A percentile compares a stretch with the other conserved stretches of the same genome.
Evolutionary conservation across 2,888 invertebrate genomes (phyloP).

Genomic region (Bembecia ichneumoniformis): DNA sequence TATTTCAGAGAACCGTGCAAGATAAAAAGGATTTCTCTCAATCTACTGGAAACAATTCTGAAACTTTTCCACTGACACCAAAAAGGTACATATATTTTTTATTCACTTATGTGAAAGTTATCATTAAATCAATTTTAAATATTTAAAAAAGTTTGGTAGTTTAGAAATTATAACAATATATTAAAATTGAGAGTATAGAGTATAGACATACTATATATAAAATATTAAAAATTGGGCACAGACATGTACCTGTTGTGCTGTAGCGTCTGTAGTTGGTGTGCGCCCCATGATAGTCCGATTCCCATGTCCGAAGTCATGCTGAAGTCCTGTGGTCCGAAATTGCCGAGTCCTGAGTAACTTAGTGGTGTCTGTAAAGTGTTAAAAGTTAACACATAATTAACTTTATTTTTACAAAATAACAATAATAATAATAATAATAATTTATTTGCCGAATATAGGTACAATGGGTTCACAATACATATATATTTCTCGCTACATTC

Average conservation of each 20-base stretch:
- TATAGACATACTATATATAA: not conserved
- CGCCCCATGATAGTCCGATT: slow-evolving; percentile 77
- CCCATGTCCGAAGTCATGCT: slow-evolving; percentile 83
- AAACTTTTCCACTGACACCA: no score
- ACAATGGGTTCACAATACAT: no score
- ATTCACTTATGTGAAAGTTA: no score
- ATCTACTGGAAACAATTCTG: no score
- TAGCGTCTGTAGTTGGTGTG: slow-evolving; percentile 78
- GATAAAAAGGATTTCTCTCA: no score
- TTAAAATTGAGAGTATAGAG: not conserved
- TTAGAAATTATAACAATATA: not conserved
- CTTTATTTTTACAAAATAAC: no score
- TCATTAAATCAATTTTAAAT: no score
- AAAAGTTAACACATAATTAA: not conserved
- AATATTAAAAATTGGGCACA: slow-evolving; percentile 43
- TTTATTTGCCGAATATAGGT: no score
- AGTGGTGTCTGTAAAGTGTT: slow-evolving; percentile 60
- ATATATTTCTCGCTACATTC: no score
- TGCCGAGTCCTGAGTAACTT: slow-evolving; percentile 76
- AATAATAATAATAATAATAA: no score
- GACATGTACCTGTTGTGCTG: slow-evolving; percentile 80
- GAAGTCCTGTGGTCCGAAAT: slow-evolving; percentile 84
- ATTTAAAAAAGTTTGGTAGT: not conserved
- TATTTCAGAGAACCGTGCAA: no score
- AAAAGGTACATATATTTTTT: no score